Percentiles rank a stretch among this genome's conserved stretches.
Conservation (phyloP, 2,113 vertebrate genomes). For the Gobiocypris rarus region DNA sequence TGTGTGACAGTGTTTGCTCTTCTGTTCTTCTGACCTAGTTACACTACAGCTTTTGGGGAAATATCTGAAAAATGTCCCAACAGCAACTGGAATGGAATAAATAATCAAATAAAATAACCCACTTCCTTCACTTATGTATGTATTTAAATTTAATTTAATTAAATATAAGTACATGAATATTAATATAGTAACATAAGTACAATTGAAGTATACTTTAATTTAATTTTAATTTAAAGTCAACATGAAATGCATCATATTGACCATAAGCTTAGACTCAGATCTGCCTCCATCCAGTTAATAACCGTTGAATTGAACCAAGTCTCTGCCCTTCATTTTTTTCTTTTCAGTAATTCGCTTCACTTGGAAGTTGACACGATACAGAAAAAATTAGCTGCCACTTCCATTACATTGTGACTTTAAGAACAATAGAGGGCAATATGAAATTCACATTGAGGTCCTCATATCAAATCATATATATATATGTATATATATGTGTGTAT, state of each 20-base stretch:
- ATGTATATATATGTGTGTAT: too few relatives aligned
- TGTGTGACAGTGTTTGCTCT: not conserved
- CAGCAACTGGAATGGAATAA: not conserved
- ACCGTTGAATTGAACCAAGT: too few relatives aligned
- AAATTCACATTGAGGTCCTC: not conserved
- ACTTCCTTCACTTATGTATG: too few relatives aligned
- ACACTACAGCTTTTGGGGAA: not conserved
- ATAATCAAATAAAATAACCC: too few relatives aligned
- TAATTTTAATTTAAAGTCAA: not conserved
- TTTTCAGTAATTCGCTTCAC: not conserved
- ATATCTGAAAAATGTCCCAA: not conserved
- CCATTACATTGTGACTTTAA: not conserved
- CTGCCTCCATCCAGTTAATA: too few relatives aligned
- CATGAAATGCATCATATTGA: too few relatives aligned
- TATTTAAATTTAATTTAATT: not conserved
- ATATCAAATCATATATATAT: too few relatives aligned
- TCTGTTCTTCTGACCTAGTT: not conserved
- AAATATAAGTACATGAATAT: not conserved
- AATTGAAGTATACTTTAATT: not conserved
- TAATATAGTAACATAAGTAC: not conserved
- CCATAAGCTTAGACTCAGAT: too few relatives aligned
- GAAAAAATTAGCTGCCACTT: not conserved
- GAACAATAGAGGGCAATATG: not conserved
- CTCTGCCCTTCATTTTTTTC: not conserved
- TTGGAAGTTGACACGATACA: not conserved